Evolutionary conservation across 2,797 vertebrate genomes (phyloP).

Genomic region (Helicolenus hilgendorfi): DNA sequence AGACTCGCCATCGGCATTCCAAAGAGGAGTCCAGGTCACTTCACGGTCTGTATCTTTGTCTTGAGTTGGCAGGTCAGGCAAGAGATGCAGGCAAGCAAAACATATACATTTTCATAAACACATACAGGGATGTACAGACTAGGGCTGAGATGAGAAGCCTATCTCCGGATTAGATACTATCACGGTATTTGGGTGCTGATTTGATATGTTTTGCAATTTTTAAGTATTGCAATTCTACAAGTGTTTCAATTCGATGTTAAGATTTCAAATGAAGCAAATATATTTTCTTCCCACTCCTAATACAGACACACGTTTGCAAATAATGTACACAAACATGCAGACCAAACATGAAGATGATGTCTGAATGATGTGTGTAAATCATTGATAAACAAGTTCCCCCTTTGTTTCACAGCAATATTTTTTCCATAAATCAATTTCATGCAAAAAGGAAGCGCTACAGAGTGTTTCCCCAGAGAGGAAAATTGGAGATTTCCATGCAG

Average conservation of each 20-base stretch:
- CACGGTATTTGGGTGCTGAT: too few relatives aligned
- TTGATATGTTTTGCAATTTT: too few relatives aligned
- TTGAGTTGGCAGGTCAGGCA: not conserved
- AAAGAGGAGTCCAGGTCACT: conserved; percentile 28
- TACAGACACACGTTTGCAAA: not conserved
- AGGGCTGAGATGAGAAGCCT: too few relatives aligned
- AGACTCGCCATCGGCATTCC: not conserved
- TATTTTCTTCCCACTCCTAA: too few relatives aligned
- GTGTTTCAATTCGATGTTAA: too few relatives aligned
- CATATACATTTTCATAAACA: not conserved
- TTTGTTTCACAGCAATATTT: not conserved
- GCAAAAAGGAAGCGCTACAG: not conserved
- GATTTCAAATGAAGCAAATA: too few relatives aligned
- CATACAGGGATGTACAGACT: not conserved
- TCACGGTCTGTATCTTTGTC: not conserved
- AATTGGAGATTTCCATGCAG: not conserved
- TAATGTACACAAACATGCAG: not conserved
- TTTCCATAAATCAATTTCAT: not conserved
- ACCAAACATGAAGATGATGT: not conserved
- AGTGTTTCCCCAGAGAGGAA: not conserved
- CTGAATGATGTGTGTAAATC: not conserved
- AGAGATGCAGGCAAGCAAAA: not conserved
- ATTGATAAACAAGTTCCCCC: not conserved
- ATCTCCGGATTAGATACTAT: too few relatives aligned
- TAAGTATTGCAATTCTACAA: too few relatives aligned